Base-by-base conservation (phyloP, 2,888 invertebrate genomes). In the Erannis defoliaria region DNA sequence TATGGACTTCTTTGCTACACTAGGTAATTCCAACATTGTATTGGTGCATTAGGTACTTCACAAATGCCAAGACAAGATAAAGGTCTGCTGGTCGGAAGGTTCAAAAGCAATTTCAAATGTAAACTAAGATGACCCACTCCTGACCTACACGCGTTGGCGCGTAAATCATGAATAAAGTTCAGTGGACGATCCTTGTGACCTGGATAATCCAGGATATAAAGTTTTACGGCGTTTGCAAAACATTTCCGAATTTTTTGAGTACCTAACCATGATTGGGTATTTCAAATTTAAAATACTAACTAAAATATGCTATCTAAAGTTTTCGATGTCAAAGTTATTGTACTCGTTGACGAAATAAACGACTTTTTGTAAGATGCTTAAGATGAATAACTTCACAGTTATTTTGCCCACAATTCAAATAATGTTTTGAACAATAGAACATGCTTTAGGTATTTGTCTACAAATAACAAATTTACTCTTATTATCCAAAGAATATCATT, bases 161-260 rank as follows among this genome's bases (percentile, higher is more conserved):
- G 51, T 51, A 51, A 40, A 51, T 51, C 40, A 42, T 8, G 10
- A 4, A 6, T 51, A 51, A 51, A 51, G 51, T 31, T 40, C 51
- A 51, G 18, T 16, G 51, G 51, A 40, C 51, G 40, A 51, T 40
- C 51, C 51, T 29, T 19, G 1, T 9, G 51, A 18, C 51, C 51
- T 38, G 18, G 38, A 26, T 51, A 8, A 6, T 9, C 38, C 19
- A 51, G 51, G 31, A 54, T 54, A 6, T 12, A 31, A 6, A 12
- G 0, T 2, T 31, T 31, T 31, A 16, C 10, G 10, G 9, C 9
- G 2, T 18, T 2, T 38, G 38, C 37, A 37, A 37, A 12, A 12
- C 33, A 35, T 35, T 3, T 38, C 1, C 10, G 10, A 10, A 9
- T 19, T 40, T 18, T 8, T 19, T 40, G n/a, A n/a, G n/a, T n/a